Percentiles rank a stretch among this genome's conserved stretches.
phyloP scores from a whole-genome alignment of 2,888 invertebrate species.

The Leptopterna dolabrata region DNA sequence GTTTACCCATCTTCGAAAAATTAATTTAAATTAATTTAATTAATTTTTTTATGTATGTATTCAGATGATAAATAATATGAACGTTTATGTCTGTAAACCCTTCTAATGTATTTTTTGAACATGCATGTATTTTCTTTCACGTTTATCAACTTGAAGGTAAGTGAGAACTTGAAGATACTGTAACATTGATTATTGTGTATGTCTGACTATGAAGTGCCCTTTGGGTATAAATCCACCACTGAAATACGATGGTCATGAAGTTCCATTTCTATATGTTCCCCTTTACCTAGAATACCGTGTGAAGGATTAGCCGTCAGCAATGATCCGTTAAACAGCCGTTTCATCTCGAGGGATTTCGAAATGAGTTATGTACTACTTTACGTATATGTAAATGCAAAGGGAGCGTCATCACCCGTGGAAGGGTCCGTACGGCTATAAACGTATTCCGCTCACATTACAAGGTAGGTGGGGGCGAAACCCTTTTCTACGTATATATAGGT shows the following conservation, averaged over 20 bases:
- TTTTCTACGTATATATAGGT: background rate
- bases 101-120: too few species aligned
- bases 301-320: background rate
- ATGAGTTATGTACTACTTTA: background rate
- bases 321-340: background rate
- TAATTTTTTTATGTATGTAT: too few species aligned
- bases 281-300: background rate
- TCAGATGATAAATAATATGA: too few species aligned
- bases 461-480: background rate
- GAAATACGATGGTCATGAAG: background rate
- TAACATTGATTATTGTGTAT: too few species aligned
- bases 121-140: too few species aligned
- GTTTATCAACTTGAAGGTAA: too few species aligned
- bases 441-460: conserved; percentile 19
- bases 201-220: too few species aligned
- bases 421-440: conserved; percentile 9
- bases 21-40: too few species aligned
- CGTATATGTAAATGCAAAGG: background rate
- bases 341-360: background rate
- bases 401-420: background rate
- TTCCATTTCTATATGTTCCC: background rate
- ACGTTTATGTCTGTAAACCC: too few species aligned
- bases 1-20: too few species aligned
- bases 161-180: too few species aligned
- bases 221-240: background rate